Evolutionary conservation across 1,140 invertebrate species (phyloP).

Genomic region (Pseudomyrmex cubaensis): DNA sequence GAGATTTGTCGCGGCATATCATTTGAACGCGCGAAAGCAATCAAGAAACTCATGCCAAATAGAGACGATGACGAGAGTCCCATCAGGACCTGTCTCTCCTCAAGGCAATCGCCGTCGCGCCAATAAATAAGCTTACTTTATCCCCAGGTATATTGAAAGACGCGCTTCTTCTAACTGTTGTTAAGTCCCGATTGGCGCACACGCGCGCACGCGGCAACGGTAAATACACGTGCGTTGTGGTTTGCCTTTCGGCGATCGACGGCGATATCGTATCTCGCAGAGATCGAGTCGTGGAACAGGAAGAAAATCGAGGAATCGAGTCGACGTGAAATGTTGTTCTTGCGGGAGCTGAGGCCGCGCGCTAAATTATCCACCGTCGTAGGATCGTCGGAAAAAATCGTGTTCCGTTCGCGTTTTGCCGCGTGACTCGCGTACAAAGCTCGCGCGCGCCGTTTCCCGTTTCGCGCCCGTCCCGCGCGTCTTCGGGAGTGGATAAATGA

Average conservation of each 20-base stretch:
- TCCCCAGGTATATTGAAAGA: constrained; percentile 1
- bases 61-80: neutral
- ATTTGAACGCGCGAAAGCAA: constrained; percentile 35
- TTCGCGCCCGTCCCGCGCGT: constrained; percentile 8
- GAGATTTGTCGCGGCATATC: neutral
- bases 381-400: constrained; percentile 48
- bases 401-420: constrained; percentile 8
- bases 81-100: neutral
- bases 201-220: neutral
- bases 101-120: neutral
- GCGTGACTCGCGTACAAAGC: constrained; percentile 46
- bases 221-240: neutral
- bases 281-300: neutral
- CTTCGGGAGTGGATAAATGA: constrained; percentile 58
- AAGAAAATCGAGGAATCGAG: constrained; percentile 12
- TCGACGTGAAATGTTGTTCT: constrained; percentile 61
- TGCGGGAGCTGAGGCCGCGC: constrained; percentile 22
- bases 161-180: neutral
- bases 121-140: constrained; percentile 13
- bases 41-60: neutral
- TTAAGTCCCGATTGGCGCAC: neutral
- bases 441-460: constrained; percentile 36
- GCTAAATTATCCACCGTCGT: constrained; percentile 52
- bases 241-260: constrained; percentile 9
- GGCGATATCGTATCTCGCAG: constrained; percentile 25